These are phyloP conservation scores for Ischnura elegans DNA, from an alignment of 2,888 invertebrate species.

Conservation along the genomic window DNA sequence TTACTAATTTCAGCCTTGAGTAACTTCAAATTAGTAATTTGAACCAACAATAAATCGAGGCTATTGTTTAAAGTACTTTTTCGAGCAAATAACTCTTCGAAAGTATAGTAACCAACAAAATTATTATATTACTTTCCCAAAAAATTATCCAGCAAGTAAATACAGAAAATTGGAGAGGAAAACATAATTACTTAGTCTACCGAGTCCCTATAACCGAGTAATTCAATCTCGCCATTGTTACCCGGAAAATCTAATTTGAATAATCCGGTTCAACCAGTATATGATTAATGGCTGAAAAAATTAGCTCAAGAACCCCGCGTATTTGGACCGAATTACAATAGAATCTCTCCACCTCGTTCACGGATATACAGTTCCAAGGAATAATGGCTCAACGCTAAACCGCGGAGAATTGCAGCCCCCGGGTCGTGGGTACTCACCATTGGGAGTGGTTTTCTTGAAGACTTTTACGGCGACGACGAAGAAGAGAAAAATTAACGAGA, in stretches of 20 bases:
- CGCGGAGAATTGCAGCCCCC: not conserved
- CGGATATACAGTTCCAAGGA: not conserved
- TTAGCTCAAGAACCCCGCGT: not conserved
- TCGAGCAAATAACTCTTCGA: not conserved
- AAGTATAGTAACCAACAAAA: not conserved
- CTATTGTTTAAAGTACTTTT: too few species aligned
- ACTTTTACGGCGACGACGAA: slow-evolving; percentile 93
- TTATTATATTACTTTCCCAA: not conserved
- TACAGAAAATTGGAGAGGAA: not conserved
- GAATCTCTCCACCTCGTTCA: not conserved
- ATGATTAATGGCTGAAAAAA: not conserved
- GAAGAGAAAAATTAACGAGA: slow-evolving; percentile 77
- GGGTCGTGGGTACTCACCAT: slow-evolving; percentile 81
- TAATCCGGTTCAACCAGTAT: not conserved
- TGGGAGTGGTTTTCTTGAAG: slow-evolving; percentile 95
- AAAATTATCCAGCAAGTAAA: not conserved
- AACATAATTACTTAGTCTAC: not conserved
- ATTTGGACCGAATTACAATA: not conserved
- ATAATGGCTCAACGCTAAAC: not conserved
- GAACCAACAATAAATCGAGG: too few species aligned
- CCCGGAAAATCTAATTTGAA: not conserved
- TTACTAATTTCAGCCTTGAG: too few species aligned
- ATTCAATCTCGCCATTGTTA: not conserved
- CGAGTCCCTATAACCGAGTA: not conserved
- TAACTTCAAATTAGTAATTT: too few species aligned